phyloP scores from a whole-genome alignment of 2,888 invertebrate genomes.

The Trichogramma dendrolimi region DNA sequence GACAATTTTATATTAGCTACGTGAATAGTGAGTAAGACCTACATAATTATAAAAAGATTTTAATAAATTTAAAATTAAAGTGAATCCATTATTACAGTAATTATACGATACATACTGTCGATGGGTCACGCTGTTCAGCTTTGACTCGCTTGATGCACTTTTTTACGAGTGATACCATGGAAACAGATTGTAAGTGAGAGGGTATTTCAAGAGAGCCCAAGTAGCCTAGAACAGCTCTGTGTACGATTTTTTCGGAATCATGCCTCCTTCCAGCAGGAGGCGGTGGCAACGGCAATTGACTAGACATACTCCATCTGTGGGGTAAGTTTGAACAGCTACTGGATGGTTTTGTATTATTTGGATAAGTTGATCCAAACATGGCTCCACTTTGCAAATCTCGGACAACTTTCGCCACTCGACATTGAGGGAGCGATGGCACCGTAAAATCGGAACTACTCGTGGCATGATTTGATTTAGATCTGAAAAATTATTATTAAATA shows the following conservation, averaged over 20 bases:
- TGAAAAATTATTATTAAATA: slow-evolving; percentile 3
- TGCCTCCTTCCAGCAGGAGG: slow-evolving; percentile 45
- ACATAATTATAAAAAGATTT: background rate
- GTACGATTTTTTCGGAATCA: slow-evolving; percentile 59
- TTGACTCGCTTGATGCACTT: slow-evolving; percentile 84
- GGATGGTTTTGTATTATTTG: background rate
- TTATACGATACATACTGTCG: slow-evolving; percentile 59
- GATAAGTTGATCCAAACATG: slow-evolving; percentile 49
- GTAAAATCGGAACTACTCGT: slow-evolving; percentile 27
- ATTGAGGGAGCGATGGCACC: slow-evolving; percentile 44
- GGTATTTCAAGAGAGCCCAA: slow-evolving; percentile 96
- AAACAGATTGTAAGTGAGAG: slow-evolving; percentile 70
- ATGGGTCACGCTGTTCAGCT: slow-evolving; percentile 82
- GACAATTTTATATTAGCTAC: slow-evolving; percentile 76
- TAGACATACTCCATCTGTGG: slow-evolving; percentile 50
- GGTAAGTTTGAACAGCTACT: slow-evolving; percentile 33
- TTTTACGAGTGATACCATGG: slow-evolving; percentile 72
- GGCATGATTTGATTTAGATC: slow-evolving; percentile 25
- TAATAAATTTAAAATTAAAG: background rate
- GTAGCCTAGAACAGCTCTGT: slow-evolving; percentile 86
- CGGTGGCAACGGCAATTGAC: slow-evolving; percentile 50
- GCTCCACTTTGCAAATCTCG: slow-evolving; percentile 55
- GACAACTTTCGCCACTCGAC: slow-evolving; percentile 55
- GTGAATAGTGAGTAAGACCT: slow-evolving; percentile 70
- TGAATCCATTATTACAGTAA: background rate